These are phyloP conservation scores for Himalopsyche tibetana DNA, from an alignment of 2,888 invertebrate species.

Conservation along the genomic window DNA sequence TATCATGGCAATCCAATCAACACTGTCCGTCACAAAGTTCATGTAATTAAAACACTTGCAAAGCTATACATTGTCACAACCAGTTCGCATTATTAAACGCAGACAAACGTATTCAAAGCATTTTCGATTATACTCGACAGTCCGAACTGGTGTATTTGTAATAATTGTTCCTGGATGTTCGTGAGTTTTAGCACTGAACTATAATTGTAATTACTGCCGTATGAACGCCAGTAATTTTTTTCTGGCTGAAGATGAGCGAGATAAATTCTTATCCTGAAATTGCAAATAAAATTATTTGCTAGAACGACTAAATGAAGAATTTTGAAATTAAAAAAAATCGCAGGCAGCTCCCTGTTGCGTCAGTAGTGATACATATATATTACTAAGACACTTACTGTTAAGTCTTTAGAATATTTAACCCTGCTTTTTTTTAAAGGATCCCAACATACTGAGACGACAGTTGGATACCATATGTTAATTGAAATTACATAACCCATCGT, in stretches of 20 bases:
- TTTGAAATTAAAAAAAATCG: too few species aligned
- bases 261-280: too few species aligned
- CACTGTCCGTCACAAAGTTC: not conserved
- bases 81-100: not conserved
- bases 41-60: not conserved
- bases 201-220: not conserved
- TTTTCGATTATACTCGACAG: slow-evolving; percentile 26
- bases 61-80: slow-evolving; percentile 10
- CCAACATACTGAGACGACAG: too few species aligned
- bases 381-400: too few species aligned
- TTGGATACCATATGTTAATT: too few species aligned
- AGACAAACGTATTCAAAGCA: slow-evolving; percentile 30
- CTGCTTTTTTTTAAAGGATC: too few species aligned
- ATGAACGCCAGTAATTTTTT: not conserved
- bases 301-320: too few species aligned
- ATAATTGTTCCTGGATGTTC: slow-evolving; percentile 3
- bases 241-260: not conserved
- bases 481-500: too few species aligned
- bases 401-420: too few species aligned
- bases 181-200: slow-evolving; percentile 30
- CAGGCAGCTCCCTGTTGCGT: too few species aligned
- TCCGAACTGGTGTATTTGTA: slow-evolving; percentile 24
- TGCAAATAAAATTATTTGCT: too few species aligned
- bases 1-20: slow-evolving; percentile 6
- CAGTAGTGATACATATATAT: too few species aligned